Percentiles rank a stretch among this genome's conserved stretches.
phyloP scores from a whole-genome alignment of 2,888 invertebrate genomes.

The Ischnus inquisitorius region DNA sequence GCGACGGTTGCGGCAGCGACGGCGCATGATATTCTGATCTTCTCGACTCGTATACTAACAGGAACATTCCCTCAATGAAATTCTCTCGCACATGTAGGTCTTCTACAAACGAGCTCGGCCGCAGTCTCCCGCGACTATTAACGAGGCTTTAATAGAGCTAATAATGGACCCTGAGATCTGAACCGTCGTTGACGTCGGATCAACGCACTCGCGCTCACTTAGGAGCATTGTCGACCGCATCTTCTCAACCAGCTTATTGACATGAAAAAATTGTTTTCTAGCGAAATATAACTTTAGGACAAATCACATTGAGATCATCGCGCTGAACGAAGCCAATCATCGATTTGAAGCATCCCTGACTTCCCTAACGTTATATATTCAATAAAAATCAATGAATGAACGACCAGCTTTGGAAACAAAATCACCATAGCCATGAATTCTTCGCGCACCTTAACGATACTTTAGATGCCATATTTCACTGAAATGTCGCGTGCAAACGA shows the following conservation, averaged over 20 bases:
- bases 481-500: conserved; percentile 23
- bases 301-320: no score
- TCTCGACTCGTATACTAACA: conserved; percentile 16
- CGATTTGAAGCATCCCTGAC: no score
- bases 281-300: background rate
- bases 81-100: conserved; percentile 35
- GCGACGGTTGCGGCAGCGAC: conserved; percentile 34
- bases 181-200: conserved; percentile 41
- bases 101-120: conserved; percentile 45
- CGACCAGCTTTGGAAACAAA: background rate
- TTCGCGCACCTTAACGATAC: background rate
- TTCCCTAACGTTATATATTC: no score
- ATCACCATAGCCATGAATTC: background rate
- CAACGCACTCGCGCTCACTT: conserved; percentile 44
- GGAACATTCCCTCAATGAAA: conserved; percentile 29
- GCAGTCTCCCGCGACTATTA: conserved; percentile 64
- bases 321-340: no score
- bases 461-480: background rate
- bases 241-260: background rate
- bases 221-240: background rate
- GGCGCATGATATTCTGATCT: conserved; percentile 61
- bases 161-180: conserved; percentile 66
- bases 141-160: conserved; percentile 65
- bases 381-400: no score
- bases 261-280: background rate